Evolutionary conservation across 2,113 vertebrate species (phyloP), one percentile per base, ranked within the genome.

Genomic region (Abramis brama): DNA sequence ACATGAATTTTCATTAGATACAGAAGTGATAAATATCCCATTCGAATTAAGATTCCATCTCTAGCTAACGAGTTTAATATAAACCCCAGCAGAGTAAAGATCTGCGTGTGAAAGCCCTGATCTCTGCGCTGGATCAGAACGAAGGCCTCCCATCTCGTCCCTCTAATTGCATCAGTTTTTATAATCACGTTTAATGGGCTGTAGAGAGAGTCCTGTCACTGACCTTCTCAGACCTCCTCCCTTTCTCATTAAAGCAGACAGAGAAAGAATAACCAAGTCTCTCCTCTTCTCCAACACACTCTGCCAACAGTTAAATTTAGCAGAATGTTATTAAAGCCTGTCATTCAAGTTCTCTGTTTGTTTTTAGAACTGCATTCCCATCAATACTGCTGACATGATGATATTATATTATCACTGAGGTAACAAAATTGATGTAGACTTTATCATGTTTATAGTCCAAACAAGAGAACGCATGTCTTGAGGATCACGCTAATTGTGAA

Each of bases 101-200:
- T 68, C 83, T 76, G 36, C 57, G 83, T 68, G 70, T 85, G 73
- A 82, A 76, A 27, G 66, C 60, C 15, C 50, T 50, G 66, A 64
- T n/a, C 62, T 85, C 70, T 60, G 66, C 7, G 21, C n/a, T 62
- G 47, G 23, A 52, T 39, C n/a, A 6, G 75, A 52, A 9, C 27
- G 52, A 59, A 79, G 33, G 66, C 33, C 59, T 76, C 73, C 45
- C 39, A 6, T 52, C 74, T 64, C 73, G 10, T 36, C 76, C 79
- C 45, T 78, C 47, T 87, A 89, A 89, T 87, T 87, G 79, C 73
- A 3, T 74, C 82, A 84, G 39, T 39, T 81, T 66, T 76, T 85
- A 52, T 79, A 89, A 85, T 89, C 79, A 74, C 25, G 7, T 76
- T 45, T 87, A 89, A 89, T 85, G 79, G 83, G 79, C 74, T 85